These are phyloP conservation scores for Drosophila basisetae DNA, from an alignment of 2,888 invertebrate species.

Conservation along the genomic window DNA sequence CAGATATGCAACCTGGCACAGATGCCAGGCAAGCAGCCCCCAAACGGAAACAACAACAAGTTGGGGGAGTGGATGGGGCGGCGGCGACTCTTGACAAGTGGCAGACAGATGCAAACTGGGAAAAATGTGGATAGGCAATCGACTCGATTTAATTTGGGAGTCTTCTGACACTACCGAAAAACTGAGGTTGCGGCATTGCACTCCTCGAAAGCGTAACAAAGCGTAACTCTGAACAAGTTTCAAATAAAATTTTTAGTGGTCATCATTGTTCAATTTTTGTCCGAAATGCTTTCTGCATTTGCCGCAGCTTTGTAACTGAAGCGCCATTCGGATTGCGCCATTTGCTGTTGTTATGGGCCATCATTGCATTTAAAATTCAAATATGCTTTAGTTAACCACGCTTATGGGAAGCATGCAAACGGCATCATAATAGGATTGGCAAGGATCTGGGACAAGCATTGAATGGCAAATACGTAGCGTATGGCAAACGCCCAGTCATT, in stretches of 20 bases:
- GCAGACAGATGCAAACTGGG: slow-evolving; percentile 71
- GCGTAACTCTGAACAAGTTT: slow-evolving; percentile 45
- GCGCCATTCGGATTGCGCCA: not conserved
- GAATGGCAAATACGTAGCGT: not conserved
- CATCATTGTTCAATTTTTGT: slow-evolving; percentile 54
- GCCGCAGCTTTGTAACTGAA: slow-evolving; percentile 4
- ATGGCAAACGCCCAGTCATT: not conserved
- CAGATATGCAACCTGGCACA: slow-evolving; percentile 56
- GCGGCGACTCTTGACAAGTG: slow-evolving; percentile 52
- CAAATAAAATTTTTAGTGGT: slow-evolving; percentile 61
- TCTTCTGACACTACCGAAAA: slow-evolving; percentile 35
- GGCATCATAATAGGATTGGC: slow-evolving; percentile 38
- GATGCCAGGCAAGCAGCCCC: slow-evolving; percentile 30
- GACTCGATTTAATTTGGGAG: slow-evolving; percentile 66
- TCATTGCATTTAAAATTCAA: slow-evolving; percentile 70
- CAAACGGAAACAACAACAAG: slow-evolving; percentile 22
- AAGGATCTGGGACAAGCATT: not conserved
- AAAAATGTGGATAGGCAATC: slow-evolving; percentile 73
- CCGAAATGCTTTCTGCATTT: slow-evolving; percentile 8
- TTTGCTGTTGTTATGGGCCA: slow-evolving; percentile 42
- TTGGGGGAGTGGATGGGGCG: not conserved
- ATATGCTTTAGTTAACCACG: slow-evolving; percentile 67
- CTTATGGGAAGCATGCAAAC: slow-evolving; percentile 45
- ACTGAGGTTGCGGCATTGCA: slow-evolving; percentile 5
- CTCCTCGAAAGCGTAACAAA: slow-evolving; percentile 19